Evolutionary conservation across 2,797 vertebrate species (phyloP).

Genomic region (Crocidura indochinensis): DNA sequence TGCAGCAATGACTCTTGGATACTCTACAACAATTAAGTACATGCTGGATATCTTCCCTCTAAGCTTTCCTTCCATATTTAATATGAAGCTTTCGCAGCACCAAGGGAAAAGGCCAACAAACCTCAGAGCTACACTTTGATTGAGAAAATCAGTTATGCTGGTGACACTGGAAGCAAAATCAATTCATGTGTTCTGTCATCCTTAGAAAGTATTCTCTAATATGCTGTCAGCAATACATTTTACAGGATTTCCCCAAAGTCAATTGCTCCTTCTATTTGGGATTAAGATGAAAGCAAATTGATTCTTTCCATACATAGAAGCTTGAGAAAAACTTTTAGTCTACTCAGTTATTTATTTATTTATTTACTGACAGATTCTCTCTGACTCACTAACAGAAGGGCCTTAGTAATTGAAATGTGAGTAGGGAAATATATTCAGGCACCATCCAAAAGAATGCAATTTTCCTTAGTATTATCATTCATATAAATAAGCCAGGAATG

Average conservation of each 20-base stretch:
- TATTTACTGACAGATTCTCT: conserved; percentile 69
- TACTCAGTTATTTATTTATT: background rate
- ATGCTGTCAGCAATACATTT: conserved; percentile 84
- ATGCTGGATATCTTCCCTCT: conserved; percentile 79
- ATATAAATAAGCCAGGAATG: conserved; percentile 53
- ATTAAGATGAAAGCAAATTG: conserved; percentile 87
- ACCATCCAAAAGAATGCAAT: conserved; percentile 78
- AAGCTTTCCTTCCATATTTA: conserved; percentile 81
- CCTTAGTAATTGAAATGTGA: conserved; percentile 84
- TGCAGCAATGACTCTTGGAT: conserved; percentile 50
- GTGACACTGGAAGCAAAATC: conserved; percentile 88
- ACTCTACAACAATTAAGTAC: conserved; percentile 84
- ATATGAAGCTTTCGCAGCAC: conserved; percentile 83
- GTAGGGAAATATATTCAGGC: conserved; percentile 68
- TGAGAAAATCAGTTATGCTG: conserved; percentile 87
- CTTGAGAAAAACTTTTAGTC: conserved; percentile 71
- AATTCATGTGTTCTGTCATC: conserved; percentile 87
- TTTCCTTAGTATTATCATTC: conserved; percentile 78
- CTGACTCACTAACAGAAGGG: conserved; percentile 66
- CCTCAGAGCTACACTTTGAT: conserved; percentile 72
- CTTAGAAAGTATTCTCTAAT: conserved; percentile 83
- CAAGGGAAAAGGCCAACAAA: conserved; percentile 82
- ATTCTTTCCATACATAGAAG: conserved; percentile 79
- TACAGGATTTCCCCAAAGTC: conserved; percentile 84
- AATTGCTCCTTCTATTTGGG: conserved; percentile 85